Evolutionary conservation across 2,888 invertebrate species (phyloP).

Genomic region (Hedya salicella): DNA sequence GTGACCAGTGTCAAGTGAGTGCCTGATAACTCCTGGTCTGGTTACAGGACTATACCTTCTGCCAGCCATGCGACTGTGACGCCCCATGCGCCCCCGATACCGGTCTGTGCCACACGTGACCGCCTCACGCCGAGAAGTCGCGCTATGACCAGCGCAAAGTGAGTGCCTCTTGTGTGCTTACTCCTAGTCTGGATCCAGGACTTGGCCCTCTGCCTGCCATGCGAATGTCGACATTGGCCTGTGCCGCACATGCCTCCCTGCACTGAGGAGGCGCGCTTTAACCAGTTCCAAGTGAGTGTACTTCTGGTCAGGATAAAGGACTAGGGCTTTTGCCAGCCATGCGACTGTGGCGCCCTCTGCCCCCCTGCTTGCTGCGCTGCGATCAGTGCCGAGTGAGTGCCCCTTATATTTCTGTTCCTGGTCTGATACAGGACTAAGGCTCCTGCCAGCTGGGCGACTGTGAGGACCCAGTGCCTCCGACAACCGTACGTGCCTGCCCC

Average conservation of each 20-base stretch:
- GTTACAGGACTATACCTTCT: background rate
- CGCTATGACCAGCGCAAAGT: slow-evolving; percentile 87
- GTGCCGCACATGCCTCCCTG: slow-evolving; percentile 92
- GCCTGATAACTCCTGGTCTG: background rate
- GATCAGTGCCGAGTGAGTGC: no score
- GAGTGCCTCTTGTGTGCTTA: background rate
- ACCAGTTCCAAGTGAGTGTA: slow-evolving; percentile 85
- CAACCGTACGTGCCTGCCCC: no score
- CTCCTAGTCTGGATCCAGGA: background rate
- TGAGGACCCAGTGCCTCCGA: no score
- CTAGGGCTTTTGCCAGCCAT: no score
- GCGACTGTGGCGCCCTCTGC: no score
- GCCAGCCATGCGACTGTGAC: no score
- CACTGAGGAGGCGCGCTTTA: slow-evolving; percentile 88
- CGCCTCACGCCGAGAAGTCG: slow-evolving; percentile 86
- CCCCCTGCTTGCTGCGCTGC: no score
- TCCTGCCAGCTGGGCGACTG: no score
- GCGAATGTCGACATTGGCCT: slow-evolving; percentile 86
- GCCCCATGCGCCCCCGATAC: slow-evolving; percentile 90
- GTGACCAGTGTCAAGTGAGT: slow-evolving; percentile 84
- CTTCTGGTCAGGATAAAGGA: no score
- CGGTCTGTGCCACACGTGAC: slow-evolving; percentile 95
- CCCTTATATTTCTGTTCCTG: no score
- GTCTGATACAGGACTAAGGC: no score
- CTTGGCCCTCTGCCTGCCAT: background rate